Conservation (phyloP, 2,888 invertebrate species). For the Blastobasis adustella region DNA sequence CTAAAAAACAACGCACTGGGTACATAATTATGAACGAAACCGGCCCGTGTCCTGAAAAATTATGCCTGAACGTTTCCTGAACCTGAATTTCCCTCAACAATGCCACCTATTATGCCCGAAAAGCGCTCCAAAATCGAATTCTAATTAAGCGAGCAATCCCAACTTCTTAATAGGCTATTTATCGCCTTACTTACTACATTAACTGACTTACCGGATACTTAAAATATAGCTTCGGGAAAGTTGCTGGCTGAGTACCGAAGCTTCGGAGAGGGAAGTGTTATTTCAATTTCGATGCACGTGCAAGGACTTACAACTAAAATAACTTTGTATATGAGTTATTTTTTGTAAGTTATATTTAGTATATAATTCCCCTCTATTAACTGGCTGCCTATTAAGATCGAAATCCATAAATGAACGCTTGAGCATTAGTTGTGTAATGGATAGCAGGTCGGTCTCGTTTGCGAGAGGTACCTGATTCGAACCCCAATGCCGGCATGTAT, state of each 20-base stretch:
- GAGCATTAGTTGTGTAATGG: not conserved
- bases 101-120: no score
- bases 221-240: constrained; percentile 25
- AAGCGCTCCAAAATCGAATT: constrained; percentile 9
- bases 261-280: not conserved
- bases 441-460: no score
- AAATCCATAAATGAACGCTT: not conserved
- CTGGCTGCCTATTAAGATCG: no score
- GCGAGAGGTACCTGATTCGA: not conserved
- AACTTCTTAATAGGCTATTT: constrained; percentile 44
- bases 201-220: constrained; percentile 20
- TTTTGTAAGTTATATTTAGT: no score
- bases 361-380: no score
- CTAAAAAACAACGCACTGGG: no score
- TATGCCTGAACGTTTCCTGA: no score
- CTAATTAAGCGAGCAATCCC: constrained; percentile 39
- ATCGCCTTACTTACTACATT: constrained; percentile 31
- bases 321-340: no score
- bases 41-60: no score
- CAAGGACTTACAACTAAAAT: not conserved
- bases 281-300: constrained; percentile 3
- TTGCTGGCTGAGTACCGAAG: not conserved
- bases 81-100: no score
- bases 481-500: not conserved
- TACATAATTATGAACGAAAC: no score